Base-by-base conservation (phyloP, 2,797 vertebrate species). In the Syngnathus acus region DNA sequence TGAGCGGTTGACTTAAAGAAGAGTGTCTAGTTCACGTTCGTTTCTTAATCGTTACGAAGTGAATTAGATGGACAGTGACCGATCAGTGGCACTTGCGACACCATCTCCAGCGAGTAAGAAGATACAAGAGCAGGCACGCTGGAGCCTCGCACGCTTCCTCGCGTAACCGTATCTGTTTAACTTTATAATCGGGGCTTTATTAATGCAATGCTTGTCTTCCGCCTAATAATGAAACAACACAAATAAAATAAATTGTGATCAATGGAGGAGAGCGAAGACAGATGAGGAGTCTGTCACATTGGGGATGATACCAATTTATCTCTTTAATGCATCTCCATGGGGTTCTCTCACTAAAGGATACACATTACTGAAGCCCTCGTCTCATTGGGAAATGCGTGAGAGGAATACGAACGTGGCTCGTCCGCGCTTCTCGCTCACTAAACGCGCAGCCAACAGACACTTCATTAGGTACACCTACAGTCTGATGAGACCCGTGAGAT, bases 231-330 rank as follows among this genome's bases (percentile, higher is more conserved):
- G 87, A 89, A 87, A 86, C 90, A 91, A 91, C 89, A 90, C 89
- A 92, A 92, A 92, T 91, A 91, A 91, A 91, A 91, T 90, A 91
- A 93, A 92, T 90, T 89, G 89, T 92, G 91, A 92, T 92, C 92
- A 93, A 92, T 92, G 87, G 84, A 86, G 84, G 87, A 80, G 69
- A 89, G 88, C 87, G 87, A 81, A 92, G 92, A 92, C 91, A 89
- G 90, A 91, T 89, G 91, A 92, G 90, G 86, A 91, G 87, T 89
- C 87, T 92, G 91, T 93, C 91, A 91, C 86, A 82, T 78, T 79
- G 85, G 82, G 89, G 90, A 91, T 91, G 86, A 91, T 88, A 90
- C 88, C 90, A 90, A 93, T 93, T 93, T 89, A 93, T 93, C 92
- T 93, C 90, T 90, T 89, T 92, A 92, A 93, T 92, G 90, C 88